Evolutionary conservation across 2,113 vertebrate species (phyloP).

Genomic region (Clinocottus analis): DNA sequence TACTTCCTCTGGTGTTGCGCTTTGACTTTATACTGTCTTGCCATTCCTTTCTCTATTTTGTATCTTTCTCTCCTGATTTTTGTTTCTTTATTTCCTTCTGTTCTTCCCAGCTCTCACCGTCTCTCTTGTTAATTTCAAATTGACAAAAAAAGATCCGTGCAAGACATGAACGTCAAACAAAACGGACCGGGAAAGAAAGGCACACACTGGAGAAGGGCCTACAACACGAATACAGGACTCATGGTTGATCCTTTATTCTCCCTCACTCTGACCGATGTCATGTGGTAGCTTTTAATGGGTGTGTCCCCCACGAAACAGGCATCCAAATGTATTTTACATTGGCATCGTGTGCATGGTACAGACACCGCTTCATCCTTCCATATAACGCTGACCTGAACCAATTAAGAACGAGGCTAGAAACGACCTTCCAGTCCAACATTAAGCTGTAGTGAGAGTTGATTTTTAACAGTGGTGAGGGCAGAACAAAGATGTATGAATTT

Average conservation of each 20-base stretch:
- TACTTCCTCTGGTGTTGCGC: slow-evolving; percentile 1
- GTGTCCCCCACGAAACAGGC: not conserved
- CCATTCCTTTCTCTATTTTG: not conserved
- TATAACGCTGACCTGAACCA: too few relatives aligned
- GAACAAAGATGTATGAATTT: not conserved
- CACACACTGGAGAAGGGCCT: not conserved
- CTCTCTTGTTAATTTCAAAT: not conserved
- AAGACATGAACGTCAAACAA: not conserved
- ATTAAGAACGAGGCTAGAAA: not conserved
- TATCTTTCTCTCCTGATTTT: not conserved
- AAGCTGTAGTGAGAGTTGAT: not conserved
- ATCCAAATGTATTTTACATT: not conserved
- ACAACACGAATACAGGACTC: too few relatives aligned
- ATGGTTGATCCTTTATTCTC: too few relatives aligned
- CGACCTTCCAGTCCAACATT: not conserved
- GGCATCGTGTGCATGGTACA: too few relatives aligned
- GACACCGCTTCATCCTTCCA: not conserved
- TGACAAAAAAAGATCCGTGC: not conserved
- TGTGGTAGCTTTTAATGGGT: not conserved
- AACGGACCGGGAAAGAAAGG: not conserved
- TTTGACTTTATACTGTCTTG: not conserved
- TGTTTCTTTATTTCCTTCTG: not conserved
- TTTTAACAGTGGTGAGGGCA: not conserved
- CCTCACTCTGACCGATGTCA: not conserved
- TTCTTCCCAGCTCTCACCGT: too few relatives aligned